Evolutionary conservation across 2,888 invertebrate species (phyloP).

Genomic region (Limnephilus auricula): DNA sequence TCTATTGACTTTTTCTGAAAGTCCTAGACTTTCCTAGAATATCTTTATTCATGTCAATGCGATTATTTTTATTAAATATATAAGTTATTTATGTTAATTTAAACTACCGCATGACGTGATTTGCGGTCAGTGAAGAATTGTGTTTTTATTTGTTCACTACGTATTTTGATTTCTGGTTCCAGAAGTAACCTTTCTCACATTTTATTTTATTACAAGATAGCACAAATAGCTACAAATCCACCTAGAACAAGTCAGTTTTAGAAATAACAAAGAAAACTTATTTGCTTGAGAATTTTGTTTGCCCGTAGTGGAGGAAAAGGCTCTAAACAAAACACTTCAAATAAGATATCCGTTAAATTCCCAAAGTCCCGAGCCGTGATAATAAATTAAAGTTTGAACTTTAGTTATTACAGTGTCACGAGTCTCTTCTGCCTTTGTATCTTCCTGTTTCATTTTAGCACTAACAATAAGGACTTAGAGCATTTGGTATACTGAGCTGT

Average conservation of each 20-base stretch:
- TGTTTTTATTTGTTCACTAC: background rate
- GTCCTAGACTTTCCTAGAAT: no score
- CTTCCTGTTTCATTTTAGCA: background rate
- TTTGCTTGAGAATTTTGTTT: background rate
- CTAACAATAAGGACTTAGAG: background rate
- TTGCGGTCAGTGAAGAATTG: no score
- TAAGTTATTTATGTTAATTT: no score
- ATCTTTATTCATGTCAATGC: no score
- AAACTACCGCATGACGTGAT: no score
- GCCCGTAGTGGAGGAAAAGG: background rate
- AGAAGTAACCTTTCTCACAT: background rate
- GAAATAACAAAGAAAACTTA: background rate
- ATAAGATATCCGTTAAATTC: background rate
- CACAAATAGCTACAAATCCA: background rate
- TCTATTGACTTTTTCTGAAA: no score
- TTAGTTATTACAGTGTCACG: background rate
- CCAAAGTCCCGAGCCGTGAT: background rate
- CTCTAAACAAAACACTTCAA: background rate
- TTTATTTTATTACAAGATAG: background rate
- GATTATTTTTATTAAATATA: no score
- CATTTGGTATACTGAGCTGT: background rate
- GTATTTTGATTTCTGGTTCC: background rate
- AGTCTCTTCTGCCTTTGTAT: background rate
- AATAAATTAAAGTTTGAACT: background rate
- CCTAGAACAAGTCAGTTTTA: background rate